A percentile compares a stretch with the other conserved stretches of the same genome.
These are phyloP conservation scores for Melanotus villosus DNA, from an alignment of 2,888 invertebrate genomes.

Conservation along the genomic window DNA sequence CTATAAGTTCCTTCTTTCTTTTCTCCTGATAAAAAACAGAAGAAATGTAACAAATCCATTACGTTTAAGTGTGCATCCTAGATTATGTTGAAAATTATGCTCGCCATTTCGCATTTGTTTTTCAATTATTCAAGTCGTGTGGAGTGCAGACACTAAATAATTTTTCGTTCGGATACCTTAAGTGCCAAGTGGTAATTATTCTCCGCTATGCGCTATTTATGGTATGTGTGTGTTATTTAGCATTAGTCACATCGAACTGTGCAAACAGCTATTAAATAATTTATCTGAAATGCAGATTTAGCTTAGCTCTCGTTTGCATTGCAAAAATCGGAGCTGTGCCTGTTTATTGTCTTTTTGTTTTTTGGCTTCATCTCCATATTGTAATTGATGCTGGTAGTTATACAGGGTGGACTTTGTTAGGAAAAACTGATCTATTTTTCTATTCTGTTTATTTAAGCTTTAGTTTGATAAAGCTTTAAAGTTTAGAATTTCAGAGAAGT, in stretches of 20 bases:
- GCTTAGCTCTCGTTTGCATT: not conserved
- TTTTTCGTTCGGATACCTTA: conserved; percentile 18
- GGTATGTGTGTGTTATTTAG: conserved; percentile 20
- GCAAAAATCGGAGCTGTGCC: not conserved
- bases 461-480: too few relatives aligned
- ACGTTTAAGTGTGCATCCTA: too few relatives aligned
- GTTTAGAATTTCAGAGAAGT: too few relatives aligned
- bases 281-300: conserved; percentile 20
- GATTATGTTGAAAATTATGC: not conserved
- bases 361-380: not conserved
- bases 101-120: not conserved
- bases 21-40: too few relatives aligned
- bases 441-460: too few relatives aligned
- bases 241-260: conserved; percentile 19
- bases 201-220: conserved; percentile 11
- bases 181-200: conserved; percentile 21
- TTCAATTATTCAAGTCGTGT: conserved; percentile 20
- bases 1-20: too few relatives aligned
- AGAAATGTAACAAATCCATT: too few relatives aligned
- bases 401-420: not conserved
- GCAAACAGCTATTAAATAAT: conserved; percentile 13
- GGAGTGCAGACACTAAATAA: conserved; percentile 18
- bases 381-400: too few relatives aligned
- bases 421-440: too few relatives aligned
- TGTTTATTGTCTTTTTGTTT: not conserved